Conservation (phyloP, 2,797 vertebrate genomes). For the Ambastaia sidthimunki region DNA sequence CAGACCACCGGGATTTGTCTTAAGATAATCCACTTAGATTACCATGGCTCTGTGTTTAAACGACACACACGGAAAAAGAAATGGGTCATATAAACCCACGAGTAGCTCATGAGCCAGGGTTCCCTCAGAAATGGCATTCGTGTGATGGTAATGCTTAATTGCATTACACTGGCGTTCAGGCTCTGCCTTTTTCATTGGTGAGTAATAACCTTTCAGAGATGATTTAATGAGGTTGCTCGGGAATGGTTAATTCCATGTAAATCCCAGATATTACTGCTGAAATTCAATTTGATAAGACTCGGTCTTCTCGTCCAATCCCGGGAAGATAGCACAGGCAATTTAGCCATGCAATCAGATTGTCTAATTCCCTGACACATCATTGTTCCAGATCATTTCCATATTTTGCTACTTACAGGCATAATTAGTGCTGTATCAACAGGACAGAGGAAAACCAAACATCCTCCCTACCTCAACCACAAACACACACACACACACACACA, state of each 20-base stretch:
- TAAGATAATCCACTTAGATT: conserved; percentile 83
- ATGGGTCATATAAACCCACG: conserved; percentile 74
- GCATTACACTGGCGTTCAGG: conserved; percentile 43
- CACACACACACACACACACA: background rate
- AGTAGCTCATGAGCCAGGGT: conserved; percentile 45
- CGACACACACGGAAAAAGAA: conserved; percentile 71
- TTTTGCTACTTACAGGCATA: conserved; percentile 64
- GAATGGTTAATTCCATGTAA: conserved; percentile 61
- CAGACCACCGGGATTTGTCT: conserved; percentile 79
- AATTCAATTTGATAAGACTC: conserved; percentile 65
- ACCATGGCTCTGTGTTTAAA: conserved; percentile 77
- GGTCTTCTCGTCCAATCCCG: conserved; percentile 61
- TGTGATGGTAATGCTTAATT: conserved; percentile 50
- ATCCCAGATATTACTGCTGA: conserved; percentile 60
- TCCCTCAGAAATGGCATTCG: conserved; percentile 43
- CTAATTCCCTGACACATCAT: conserved; percentile 67
- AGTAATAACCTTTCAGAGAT: conserved; percentile 61
- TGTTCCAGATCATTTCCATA: conserved; percentile 68
- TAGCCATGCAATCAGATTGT: conserved; percentile 64
- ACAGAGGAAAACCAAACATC: conserved; percentile 42
- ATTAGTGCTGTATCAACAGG: conserved; percentile 59
- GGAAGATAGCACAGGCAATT: conserved; percentile 64
- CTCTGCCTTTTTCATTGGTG: conserved; percentile 54
- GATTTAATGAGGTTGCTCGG: conserved; percentile 64
- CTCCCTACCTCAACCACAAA: conserved; percentile 17